Percentiles rank a stretch among this genome's conserved stretches.
Conservation (phyloP, 2,888 invertebrate species). For the Melieria crassipennis region DNA sequence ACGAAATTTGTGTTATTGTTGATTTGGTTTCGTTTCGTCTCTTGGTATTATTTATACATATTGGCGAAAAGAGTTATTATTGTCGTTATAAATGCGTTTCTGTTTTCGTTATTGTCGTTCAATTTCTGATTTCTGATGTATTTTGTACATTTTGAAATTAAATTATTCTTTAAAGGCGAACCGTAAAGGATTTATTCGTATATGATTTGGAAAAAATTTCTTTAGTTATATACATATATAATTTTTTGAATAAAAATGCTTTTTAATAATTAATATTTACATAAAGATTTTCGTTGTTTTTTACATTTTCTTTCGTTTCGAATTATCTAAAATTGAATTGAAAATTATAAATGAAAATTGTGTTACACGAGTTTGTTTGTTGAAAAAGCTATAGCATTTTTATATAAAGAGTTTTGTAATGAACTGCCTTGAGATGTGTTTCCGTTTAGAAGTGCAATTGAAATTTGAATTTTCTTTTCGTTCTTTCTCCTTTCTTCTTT, state of each 20-base stretch:
- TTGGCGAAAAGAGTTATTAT: too few species aligned
- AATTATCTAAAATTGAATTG: constrained; percentile 7
- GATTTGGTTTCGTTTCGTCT: too few species aligned
- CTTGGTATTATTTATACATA: too few species aligned
- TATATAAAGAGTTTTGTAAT: constrained; percentile 49
- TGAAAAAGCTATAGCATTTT: constrained; percentile 50
- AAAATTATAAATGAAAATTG: constrained; percentile 22
- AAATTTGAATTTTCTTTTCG: constrained; percentile 52
- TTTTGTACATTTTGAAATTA: neutral
- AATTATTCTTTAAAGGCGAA: too few species aligned
- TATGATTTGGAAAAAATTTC: constrained; percentile 1
- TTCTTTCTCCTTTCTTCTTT: constrained; percentile 36
- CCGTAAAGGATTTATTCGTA: constrained; percentile 8
- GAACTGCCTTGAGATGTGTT: constrained; percentile 47
- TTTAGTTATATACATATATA: constrained; percentile 1
- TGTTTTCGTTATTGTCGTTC: constrained; percentile 4
- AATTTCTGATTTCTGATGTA: constrained; percentile 11
- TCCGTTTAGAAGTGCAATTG: constrained; percentile 41
- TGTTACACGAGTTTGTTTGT: constrained; percentile 45
- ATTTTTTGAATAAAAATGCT: constrained; percentile 32
- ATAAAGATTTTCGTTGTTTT: constrained; percentile 32
- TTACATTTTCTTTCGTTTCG: constrained; percentile 12
- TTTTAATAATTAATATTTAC: constrained; percentile 35
- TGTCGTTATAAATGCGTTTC: too few species aligned
- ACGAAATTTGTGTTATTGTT: too few species aligned